These are phyloP conservation scores for Helicolenus hilgendorfi DNA, from an alignment of 2,797 vertebrate genomes.

Conservation along the genomic window DNA sequence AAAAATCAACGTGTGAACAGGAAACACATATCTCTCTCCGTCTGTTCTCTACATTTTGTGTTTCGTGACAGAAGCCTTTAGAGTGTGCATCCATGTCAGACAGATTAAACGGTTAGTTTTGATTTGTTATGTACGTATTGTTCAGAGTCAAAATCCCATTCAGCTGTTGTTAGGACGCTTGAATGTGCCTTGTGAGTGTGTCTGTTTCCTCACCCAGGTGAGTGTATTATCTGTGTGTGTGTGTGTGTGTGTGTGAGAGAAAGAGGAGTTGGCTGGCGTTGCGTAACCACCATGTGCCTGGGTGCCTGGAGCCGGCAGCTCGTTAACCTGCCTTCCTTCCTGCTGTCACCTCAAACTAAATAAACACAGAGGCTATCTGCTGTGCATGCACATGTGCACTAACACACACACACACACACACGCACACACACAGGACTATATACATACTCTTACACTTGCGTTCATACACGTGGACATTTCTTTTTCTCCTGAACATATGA, in stretches of 20 bases:
- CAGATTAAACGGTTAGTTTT: slow-evolving; percentile 31
- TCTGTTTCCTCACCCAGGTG: slow-evolving; percentile 70
- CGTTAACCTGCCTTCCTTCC: slow-evolving; percentile 90
- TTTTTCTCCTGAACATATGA: slow-evolving; percentile 30
- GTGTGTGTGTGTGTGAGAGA: slow-evolving; percentile 8
- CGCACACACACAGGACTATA: background rate
- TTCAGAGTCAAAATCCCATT: slow-evolving; percentile 28
- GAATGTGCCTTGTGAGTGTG: slow-evolving; percentile 31
- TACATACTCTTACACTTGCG: slow-evolving; percentile 12
- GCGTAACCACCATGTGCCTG: slow-evolving; percentile 85
- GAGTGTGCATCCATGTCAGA: background rate
- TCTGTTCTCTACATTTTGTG: background rate
- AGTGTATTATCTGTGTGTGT: slow-evolving; percentile 53
- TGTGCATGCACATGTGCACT: slow-evolving; percentile 48
- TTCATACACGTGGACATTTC: slow-evolving; percentile 25
- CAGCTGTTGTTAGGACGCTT: slow-evolving; percentile 33
- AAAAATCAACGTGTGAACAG: background rate
- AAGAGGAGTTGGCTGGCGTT: slow-evolving; percentile 80
- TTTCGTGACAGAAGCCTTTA: background rate
- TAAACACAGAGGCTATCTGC: slow-evolving; percentile 85
- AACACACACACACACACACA: slow-evolving; percentile 6
- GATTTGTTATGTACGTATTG: slow-evolving; percentile 27
- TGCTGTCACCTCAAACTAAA: slow-evolving; percentile 91
- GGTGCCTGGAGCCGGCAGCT: slow-evolving; percentile 85
- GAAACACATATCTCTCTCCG: background rate